Evolutionary conservation across 1,140 invertebrate species (phyloP), one percentile per base, ranked within the genome.

Genomic region (Bombus breviceps): DNA sequence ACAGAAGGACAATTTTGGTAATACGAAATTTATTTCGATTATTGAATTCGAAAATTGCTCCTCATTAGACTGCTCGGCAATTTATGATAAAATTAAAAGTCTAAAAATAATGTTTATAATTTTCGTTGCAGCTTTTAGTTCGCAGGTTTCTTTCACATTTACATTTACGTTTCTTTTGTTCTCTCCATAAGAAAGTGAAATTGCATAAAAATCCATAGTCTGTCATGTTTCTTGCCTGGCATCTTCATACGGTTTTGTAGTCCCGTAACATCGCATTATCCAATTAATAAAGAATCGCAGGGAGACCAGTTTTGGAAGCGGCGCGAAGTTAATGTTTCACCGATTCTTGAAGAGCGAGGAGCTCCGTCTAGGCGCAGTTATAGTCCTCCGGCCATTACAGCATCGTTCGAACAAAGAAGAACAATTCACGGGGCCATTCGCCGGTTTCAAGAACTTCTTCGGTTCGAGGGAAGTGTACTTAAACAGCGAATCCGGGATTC

Each of bases 381-480:
- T 88, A 90, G 86, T 84, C 85, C 86, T 78, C 84, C 83, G 87
- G 87, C 88, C 83, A 86, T 69, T 81, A 86, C 75, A 71, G 62
- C 81, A 83, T 87, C 87, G 85, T 86, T 86, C 78, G 82, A 92
- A 93, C 91, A 91, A 90, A 91, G 89, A 86, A 88, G 89, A 92
- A 92, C 91, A 86, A 92, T 92, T 92, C 88, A 78, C 81, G 68
- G 73, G 90, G 90, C 85, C 90, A 90, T 93, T 93, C 90, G 88
- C 87, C 81, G 90, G 85, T 92, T 92, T 93, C 91, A 92, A 92
- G 84, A 92, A 92, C 89, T 92, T 89, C 75, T 84, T 77, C 76
- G 85, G 81, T 86, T 92, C 87, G 82, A 92, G 57, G 72, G 89
- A 92, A 91, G 85, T 91, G 83, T 91, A 91, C 91, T 92, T 90